Evolutionary conservation across 2,113 vertebrate species (phyloP), one percentile per base, ranked within the genome.

Genomic region (Pan paniscus): DNA sequence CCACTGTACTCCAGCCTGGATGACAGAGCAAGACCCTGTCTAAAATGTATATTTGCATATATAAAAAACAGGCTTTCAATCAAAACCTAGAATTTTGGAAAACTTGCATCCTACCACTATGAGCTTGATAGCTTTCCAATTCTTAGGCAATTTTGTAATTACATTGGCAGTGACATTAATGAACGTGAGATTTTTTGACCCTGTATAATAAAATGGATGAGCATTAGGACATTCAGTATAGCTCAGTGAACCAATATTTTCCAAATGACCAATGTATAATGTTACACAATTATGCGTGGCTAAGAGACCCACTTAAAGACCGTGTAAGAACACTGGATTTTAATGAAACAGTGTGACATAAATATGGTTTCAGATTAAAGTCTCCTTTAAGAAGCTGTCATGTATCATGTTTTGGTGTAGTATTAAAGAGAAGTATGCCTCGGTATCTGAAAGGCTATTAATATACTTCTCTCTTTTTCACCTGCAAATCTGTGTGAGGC

Each of bases 41-140:
- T 64, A 64, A 64, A 64, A 64, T 64, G 30, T 14, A 32, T 30
- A 32, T 32, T 64, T 30, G 32, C 27, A 64, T 64, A 32, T 12
- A 64, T 32, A 14, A 64, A 14, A 32, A 64, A 64, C 61, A 68
- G 32, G 1, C 1, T 88, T 96, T 89, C 30, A 78, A 78, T 35
- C 17, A 86, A 92, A 86, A 91, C 55, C 52, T 67, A 88, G 40
- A 92, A 94, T 85, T 94, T 96, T 93, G 32, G 67, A 88, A 92
- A 96, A 86, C 61, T 76, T 88, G 73, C 23, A 81, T 89, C 23
- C 23, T 73, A 22, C 23, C n/a, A 76, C 32, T 3, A 30, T 32
- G n/a, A 82, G 8, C 32, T 73, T 78, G 16, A 32, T 25, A 72
- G 17, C 43, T 90, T 95, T 92, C 38, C 23, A 73, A 55, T 79